Evolutionary conservation across 2,113 vertebrate genomes (phyloP).

Genomic region (Nanorana parkeri): DNA sequence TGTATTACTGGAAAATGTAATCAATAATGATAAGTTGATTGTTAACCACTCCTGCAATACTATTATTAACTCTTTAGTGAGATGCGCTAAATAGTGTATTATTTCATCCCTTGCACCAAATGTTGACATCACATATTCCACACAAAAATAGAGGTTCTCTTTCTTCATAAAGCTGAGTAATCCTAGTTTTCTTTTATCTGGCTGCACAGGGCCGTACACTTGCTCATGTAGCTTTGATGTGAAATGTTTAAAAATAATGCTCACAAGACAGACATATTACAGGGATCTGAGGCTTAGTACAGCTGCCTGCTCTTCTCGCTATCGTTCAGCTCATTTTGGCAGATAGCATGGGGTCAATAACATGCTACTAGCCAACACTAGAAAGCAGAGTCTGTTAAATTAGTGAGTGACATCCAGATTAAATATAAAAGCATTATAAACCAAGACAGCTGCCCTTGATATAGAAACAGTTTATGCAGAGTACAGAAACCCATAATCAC

Average conservation of each 20-base stretch:
- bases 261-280: constrained; percentile 1
- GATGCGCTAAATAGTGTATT: too few species aligned
- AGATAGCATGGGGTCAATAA: constrained; percentile 37
- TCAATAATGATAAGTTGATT: too few species aligned
- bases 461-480: background rate
- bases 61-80: too few species aligned
- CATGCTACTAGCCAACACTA: constrained; percentile 25
- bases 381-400: background rate
- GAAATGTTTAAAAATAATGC: background rate
- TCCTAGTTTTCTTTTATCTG: constrained; percentile 4
- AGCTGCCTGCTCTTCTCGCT: constrained; percentile 53
- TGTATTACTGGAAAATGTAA: too few species aligned
- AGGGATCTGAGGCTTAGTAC: constrained; percentile 15
- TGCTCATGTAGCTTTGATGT: constrained; percentile 39
- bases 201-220: background rate
- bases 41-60: too few species aligned
- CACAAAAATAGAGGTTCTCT: constrained; percentile 19
- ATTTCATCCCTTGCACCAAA: too few species aligned
- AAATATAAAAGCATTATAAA: background rate
- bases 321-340: background rate
- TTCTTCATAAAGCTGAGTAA: background rate
- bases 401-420: background rate
- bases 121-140: background rate
- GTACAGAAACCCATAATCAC: background rate
- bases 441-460: background rate